phyloP scores from a whole-genome alignment of 2,113 vertebrate genomes.

The Mormyrus lacerda region DNA sequence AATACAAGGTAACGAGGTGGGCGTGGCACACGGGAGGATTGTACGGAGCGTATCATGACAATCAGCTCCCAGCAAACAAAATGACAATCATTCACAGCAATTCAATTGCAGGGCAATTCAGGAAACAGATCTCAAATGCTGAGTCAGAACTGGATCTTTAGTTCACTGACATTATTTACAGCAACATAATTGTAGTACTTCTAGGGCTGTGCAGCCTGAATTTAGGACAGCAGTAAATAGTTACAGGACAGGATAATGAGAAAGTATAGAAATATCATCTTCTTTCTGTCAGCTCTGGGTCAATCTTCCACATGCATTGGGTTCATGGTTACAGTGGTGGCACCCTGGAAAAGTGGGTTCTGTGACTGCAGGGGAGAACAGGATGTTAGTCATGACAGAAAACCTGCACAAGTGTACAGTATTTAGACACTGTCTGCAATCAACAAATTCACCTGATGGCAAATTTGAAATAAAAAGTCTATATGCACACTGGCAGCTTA shows the following conservation, averaged over 20 bases:
- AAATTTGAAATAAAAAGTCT: not conserved
- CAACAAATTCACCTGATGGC: not conserved
- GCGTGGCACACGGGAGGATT: too few relatives aligned
- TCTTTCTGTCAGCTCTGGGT: conserved; percentile 6
- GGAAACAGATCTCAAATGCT: not conserved
- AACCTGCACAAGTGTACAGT: not conserved
- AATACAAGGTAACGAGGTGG: too few relatives aligned
- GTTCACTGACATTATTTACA: not conserved
- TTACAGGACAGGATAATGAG: not conserved
- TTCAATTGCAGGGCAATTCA: not conserved
- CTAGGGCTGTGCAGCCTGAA: not conserved
- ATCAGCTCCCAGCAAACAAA: not conserved
- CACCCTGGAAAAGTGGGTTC: conserved; percentile 62
- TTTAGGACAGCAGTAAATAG: not conserved
- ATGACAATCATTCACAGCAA: not conserved
- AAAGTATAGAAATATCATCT: not conserved
- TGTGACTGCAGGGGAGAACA: conserved; percentile 35
- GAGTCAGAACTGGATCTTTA: not conserved
- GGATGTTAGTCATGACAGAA: not conserved
- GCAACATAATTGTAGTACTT: not conserved
- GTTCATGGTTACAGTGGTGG: conserved; percentile 58
- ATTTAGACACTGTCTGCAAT: not conserved
- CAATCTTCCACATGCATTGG: conserved; percentile 43
- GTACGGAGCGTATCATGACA: too few relatives aligned
- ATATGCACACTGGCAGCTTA: not conserved